A percentile compares a stretch with the other conserved stretches of the same genome.
phyloP scores from a whole-genome alignment of 2,888 invertebrate genomes.

The Agrochola circellaris region DNA sequence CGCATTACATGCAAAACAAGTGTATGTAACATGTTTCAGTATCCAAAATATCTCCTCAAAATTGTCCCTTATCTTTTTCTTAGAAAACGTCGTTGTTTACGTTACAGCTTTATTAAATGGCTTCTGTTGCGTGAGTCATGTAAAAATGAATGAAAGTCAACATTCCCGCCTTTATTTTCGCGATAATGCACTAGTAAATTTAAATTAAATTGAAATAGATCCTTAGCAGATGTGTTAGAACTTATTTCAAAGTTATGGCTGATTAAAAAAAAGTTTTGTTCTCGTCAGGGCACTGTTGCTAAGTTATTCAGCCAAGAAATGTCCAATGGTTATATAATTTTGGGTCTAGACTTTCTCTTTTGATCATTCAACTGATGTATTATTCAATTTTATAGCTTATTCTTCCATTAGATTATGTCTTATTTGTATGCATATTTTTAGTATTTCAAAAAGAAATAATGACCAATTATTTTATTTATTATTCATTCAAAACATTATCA shows the following conservation, averaged over 20 bases:
- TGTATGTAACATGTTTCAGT: constrained; percentile 28
- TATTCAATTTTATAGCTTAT: constrained; percentile 3
- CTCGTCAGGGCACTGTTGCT: constrained; percentile 41
- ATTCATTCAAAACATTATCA: constrained; percentile 1
- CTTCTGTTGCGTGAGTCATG: constrained; percentile 75
- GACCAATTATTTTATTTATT: constrained; percentile 4
- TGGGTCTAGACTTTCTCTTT: constrained; percentile 68
- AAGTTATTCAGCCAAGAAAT: constrained; percentile 56
- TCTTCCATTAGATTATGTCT: neutral
- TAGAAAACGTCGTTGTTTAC: constrained; percentile 66
- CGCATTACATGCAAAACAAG: constrained; percentile 70
- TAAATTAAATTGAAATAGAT: neutral
- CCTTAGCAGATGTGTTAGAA: constrained; percentile 2
- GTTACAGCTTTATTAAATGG: constrained; percentile 67
- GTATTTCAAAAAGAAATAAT: constrained; percentile 17
- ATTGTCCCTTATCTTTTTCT: constrained; percentile 62
- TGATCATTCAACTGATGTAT: constrained; percentile 17
- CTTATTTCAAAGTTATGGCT: constrained; percentile 14
- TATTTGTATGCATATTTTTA: neutral
- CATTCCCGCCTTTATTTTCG: constrained; percentile 58
- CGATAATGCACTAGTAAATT: constrained; percentile 7
- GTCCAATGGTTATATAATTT: constrained; percentile 71
- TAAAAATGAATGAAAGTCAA: constrained; percentile 71
- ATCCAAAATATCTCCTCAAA: constrained; percentile 39
- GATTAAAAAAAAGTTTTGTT: constrained; percentile 34